Base-by-base conservation (phyloP, 2,888 invertebrate genomes). In the Timema cristinae region DNA sequence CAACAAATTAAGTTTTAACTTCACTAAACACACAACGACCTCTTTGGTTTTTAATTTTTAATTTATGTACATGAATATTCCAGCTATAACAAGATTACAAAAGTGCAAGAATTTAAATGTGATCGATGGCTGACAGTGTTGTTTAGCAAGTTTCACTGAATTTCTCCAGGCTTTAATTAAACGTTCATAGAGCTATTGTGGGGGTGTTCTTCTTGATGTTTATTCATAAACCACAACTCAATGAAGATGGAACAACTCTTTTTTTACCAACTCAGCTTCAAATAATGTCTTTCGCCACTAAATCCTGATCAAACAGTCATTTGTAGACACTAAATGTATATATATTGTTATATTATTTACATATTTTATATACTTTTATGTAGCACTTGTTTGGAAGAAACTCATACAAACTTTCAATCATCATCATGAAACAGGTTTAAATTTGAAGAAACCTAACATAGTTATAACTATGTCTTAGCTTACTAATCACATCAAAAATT, bases 11-110 rank as follows among this genome's bases (percentile, higher is more conserved):
- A 71, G 73, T 74, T 72, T 71, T 59, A 68, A 67, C 59, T 69
- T 70, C 66, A 66, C 73, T 71, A 71, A 72, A 73, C 68, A 68
- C 54, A 48, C 66, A 56, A 69, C 67, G 32, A 2, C 68, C 52
- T 61, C 72, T 56, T 71, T 32, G 32, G 32, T 32, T 32, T 32
- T 70, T 66, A 74, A 71, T 73, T 71, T 67, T 63, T 74, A 71
- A 71, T 72, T 71, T 59, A 61, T 66, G 51, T 72, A 56, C 73
- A 74, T 74, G 74, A 74, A 74, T 74, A 74, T 74, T 74, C 74
- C 71, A 70, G 63, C 70, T 49, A 67, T 72, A 71, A 73, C 71
- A 69, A 71, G 73, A 72, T 73, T 73, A 73, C 50, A 68, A 61
- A 63, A 71, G 51, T 68, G 16, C 70, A 70, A 67, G 71, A 72